Evolutionary conservation across 2,113 vertebrate species (phyloP).

Genomic region (Mungos mungo): DNA sequence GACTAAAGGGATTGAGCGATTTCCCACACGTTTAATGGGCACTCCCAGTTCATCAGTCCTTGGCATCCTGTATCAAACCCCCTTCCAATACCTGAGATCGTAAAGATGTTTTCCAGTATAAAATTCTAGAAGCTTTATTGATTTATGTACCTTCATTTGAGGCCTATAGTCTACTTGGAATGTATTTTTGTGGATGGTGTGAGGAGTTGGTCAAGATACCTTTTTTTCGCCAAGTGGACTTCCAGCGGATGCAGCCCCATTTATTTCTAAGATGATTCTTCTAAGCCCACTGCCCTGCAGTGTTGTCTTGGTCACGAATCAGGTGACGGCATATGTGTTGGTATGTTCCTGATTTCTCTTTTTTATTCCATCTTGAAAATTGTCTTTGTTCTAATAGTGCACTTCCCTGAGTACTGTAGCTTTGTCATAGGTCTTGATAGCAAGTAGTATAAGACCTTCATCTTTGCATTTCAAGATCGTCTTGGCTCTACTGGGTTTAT

Average conservation of each 20-base stretch:
- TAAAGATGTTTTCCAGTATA: not conserved
- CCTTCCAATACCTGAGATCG: not conserved
- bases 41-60: not conserved
- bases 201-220: not conserved
- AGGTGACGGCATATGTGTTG: not conserved
- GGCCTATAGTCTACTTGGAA: not conserved
- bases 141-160: not conserved
- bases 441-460: not conserved
- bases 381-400: not conserved
- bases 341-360: not conserved
- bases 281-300: fast-evolving
- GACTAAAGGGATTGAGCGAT: not conserved
- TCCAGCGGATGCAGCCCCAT: not conserved
- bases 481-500: not conserved
- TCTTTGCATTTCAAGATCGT: not conserved
- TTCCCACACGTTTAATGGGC: not conserved
- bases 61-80: not conserved
- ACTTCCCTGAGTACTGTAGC: not conserved
- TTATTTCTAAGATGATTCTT: not conserved
- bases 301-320: not conserved
- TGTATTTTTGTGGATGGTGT: not conserved
- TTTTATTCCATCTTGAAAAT: not conserved
- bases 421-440: not conserved
- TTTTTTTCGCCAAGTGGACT: not conserved
- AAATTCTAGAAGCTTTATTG: not conserved